Conservation (phyloP, 2,888 invertebrate genomes). For the Dolichomitus sp. region DNA sequence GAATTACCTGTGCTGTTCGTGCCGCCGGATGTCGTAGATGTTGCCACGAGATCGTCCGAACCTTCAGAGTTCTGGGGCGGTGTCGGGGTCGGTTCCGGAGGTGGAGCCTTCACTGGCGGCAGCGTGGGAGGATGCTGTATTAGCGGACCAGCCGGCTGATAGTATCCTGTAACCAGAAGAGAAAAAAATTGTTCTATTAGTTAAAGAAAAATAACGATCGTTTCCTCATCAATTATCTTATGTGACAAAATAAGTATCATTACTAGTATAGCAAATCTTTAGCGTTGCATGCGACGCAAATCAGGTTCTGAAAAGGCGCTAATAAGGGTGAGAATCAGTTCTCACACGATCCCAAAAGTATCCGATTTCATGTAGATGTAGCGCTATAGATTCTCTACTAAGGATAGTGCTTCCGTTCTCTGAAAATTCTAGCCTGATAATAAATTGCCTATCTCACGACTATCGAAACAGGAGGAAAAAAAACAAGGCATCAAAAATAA, state of each 20-base stretch:
- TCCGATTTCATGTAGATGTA: no score
- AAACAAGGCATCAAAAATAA: constrained; percentile 17
- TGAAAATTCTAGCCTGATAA: constrained; percentile 30
- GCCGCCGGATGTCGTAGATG: constrained; percentile 84
- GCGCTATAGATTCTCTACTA: no score
- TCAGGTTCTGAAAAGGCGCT: no score
- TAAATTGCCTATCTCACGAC: constrained; percentile 38
- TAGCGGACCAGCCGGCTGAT: constrained; percentile 97
- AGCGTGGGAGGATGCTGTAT: constrained; percentile 88
- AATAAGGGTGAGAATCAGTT: no score
- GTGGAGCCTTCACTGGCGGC: constrained; percentile 83
- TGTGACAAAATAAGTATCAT: background rate
- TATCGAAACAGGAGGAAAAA: constrained; percentile 37
- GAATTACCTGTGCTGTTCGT: constrained; percentile 81
- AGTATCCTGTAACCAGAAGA: constrained; percentile 90
- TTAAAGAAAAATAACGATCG: background rate
- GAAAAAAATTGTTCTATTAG: constrained; percentile 11
- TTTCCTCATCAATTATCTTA: constrained; percentile 8
- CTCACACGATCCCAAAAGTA: no score
- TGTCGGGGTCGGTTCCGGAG: constrained; percentile 84
- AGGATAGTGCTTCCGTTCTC: background rate
- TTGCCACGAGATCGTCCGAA: constrained; percentile 83
- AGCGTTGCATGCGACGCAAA: no score
- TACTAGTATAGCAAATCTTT: no score
- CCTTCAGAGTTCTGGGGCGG: constrained; percentile 85